Evolutionary conservation across 2,888 invertebrate genomes (phyloP).

Genomic region (Margaritifera margaritifera): DNA sequence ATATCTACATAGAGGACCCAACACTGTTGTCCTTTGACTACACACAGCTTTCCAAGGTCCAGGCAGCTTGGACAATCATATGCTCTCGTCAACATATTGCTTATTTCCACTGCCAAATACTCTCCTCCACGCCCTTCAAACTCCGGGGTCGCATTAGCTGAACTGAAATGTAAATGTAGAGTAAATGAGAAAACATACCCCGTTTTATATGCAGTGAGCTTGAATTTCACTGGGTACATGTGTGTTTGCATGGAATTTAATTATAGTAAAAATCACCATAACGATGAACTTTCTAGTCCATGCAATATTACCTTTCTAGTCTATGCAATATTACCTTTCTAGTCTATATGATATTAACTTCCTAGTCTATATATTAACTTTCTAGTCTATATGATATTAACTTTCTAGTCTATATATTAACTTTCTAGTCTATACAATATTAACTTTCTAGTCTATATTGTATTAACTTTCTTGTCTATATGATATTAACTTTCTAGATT

Average conservation of each 20-base stretch:
- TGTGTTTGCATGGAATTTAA: background rate
- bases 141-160: slow-evolving; percentile 96
- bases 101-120: slow-evolving; percentile 87
- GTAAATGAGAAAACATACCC: background rate
- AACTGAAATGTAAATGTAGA: slow-evolving; percentile 76
- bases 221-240: background rate
- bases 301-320: no score
- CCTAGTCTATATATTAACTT: no score
- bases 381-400: no score
- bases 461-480: no score
- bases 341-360: no score
- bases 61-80: slow-evolving; percentile 86
- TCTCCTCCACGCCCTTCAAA: slow-evolving; percentile 98
- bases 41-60: slow-evolving; percentile 85
- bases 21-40: slow-evolving; percentile 89
- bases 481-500: no score
- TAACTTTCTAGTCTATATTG: no score
- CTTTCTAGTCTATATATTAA: no score
- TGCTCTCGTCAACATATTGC: slow-evolving; percentile 84
- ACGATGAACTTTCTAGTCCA: no score
- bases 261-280: background rate
- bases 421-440: no score
- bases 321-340: no score
- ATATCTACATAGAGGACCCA: slow-evolving; percentile 97
- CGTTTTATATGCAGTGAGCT: background rate